Evolutionary conservation across 2,797 vertebrate species (phyloP).

Genomic region (Poeciliopsis infans): DNA sequence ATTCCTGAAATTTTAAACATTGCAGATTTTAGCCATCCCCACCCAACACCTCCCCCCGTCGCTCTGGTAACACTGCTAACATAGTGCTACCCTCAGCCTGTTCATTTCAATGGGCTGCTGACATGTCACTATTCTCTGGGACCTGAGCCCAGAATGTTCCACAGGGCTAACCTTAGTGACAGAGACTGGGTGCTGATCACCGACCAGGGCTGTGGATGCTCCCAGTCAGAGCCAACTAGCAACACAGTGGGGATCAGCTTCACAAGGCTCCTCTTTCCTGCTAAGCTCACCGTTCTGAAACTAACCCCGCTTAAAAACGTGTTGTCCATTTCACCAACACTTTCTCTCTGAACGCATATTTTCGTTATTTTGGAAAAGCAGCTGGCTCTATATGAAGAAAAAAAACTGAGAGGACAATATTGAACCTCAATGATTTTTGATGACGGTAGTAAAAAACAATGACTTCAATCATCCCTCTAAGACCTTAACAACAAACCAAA

Average conservation of each 20-base stretch:
- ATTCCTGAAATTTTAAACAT: constrained; percentile 58
- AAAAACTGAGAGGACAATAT: not conserved
- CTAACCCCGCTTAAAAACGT: constrained; percentile 24
- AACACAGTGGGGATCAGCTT: constrained; percentile 45
- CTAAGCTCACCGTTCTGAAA: constrained; percentile 21
- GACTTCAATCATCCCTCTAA: not conserved
- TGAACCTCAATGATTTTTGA: not conserved
- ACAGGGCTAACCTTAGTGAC: constrained; percentile 78
- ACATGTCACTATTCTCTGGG: constrained; percentile 85
- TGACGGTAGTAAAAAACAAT: not conserved
- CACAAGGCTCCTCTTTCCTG: constrained; percentile 10
- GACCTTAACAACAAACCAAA: not conserved
- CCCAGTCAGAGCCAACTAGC: constrained; percentile 40
- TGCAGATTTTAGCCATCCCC: constrained; percentile 63
- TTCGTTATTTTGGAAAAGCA: not conserved
- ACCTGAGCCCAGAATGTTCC: constrained; percentile 84
- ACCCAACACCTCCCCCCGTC: constrained; percentile 39
- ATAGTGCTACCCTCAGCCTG: constrained; percentile 84
- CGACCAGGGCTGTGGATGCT: constrained; percentile 45
- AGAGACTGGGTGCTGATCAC: constrained; percentile 62
- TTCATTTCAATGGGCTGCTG: constrained; percentile 85
- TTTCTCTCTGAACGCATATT: not conserved
- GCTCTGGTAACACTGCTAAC: constrained; percentile 64
- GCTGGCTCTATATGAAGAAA: not conserved
- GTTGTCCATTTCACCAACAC: not conserved